These are phyloP conservation scores for Anser cygnoides DNA, from an alignment of 2,113 vertebrate genomes.

Conservation along the genomic window DNA sequence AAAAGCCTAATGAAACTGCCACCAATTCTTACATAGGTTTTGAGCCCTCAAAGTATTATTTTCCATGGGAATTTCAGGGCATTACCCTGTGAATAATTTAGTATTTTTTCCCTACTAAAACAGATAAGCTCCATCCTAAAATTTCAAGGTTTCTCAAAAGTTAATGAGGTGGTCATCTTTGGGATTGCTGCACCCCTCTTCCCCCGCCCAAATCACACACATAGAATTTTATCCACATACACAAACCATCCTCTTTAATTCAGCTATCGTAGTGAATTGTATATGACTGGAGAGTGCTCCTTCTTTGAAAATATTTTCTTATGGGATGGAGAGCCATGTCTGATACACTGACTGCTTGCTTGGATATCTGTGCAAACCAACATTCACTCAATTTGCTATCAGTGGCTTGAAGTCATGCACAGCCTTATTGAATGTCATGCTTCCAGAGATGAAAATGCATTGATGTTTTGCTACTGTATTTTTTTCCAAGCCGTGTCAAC, in stretches of 20 bases:
- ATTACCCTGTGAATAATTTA: neutral
- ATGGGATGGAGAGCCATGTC: neutral
- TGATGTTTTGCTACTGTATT: neutral
- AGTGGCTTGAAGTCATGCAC: neutral
- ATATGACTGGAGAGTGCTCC: neutral
- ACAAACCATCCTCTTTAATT: neutral
- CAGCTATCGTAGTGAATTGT: neutral
- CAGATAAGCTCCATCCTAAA: neutral
- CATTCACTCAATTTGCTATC: neutral
- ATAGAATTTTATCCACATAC: neutral
- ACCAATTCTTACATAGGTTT: neutral
- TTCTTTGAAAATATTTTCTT: neutral
- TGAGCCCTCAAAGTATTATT: neutral
- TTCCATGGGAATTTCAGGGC: neutral
- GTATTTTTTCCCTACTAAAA: neutral
- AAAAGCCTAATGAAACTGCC: neutral
- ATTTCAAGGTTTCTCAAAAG: neutral
- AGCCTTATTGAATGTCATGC: neutral
- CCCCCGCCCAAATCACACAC: neutral
- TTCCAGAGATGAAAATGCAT: neutral
- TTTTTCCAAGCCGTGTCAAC: neutral
- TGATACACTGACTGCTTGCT: neutral
- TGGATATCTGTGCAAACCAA: neutral
- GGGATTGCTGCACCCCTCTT: neutral
- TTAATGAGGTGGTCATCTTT: neutral